Evolutionary conservation across 2,797 vertebrate genomes (phyloP).

Genomic region (Astyanax mexicanus): DNA sequence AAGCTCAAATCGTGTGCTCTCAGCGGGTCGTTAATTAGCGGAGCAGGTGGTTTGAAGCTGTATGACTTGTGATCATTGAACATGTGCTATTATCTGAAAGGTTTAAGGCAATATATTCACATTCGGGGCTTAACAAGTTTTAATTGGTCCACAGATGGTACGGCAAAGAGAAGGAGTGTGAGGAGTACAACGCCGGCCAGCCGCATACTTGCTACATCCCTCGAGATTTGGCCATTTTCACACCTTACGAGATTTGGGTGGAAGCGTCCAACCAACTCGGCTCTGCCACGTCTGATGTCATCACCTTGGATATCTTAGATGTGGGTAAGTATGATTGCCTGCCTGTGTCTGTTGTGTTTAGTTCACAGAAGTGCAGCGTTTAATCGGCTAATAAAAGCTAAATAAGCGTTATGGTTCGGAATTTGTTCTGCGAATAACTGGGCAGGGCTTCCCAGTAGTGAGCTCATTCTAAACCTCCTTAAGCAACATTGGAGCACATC

Average conservation of each 20-base stretch:
- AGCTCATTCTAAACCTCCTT: conserved; percentile 10
- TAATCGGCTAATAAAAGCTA: neutral
- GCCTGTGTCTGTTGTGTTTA: neutral
- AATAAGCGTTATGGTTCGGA: neutral
- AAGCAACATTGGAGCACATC: conserved; percentile 35
- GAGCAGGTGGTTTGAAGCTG: conserved; percentile 1
- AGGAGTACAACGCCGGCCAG: conserved; percentile 82
- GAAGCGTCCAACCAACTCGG: conserved; percentile 92
- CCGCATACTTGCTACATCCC: conserved; percentile 89
- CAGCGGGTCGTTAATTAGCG: neutral
- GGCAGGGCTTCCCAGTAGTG: conserved; percentile 12
- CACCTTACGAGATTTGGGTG: conserved; percentile 96
- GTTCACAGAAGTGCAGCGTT: neutral
- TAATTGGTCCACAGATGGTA: conserved; percentile 85
- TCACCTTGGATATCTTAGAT: conserved; percentile 91
- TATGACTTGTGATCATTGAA: neutral
- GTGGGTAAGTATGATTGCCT: conserved; percentile 82
- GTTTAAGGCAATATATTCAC: neutral
- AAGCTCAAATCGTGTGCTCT: neutral
- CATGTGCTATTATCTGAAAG: neutral
- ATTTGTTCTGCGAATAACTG: neutral
- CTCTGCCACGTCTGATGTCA: conserved; percentile 85
- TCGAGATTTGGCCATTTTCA: conserved; percentile 92
- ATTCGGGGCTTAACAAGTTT: conserved; percentile 4
- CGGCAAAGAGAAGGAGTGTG: conserved; percentile 89